phyloP scores from a whole-genome alignment of 2,888 invertebrate genomes.

The Ctenicera cuprea region DNA sequence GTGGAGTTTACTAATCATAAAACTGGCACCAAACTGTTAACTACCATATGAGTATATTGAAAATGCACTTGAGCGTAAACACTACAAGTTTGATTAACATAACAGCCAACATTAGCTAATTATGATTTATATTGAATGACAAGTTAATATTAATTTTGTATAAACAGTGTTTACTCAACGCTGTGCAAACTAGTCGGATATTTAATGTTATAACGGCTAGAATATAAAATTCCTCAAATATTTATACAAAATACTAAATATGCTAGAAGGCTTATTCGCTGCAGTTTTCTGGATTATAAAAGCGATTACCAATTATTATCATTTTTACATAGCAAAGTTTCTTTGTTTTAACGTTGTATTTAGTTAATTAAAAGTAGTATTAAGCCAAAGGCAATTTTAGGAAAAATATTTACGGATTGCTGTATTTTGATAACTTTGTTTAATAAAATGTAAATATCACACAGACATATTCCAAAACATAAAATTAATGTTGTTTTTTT shows the following conservation, averaged over 20 bases:
- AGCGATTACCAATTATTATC: neutral
- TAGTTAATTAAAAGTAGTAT: neutral
- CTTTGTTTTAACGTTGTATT: neutral
- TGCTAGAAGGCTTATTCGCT: neutral
- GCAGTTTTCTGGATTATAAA: neutral
- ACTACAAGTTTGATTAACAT: neutral
- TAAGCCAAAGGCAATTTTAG: neutral
- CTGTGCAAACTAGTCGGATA: neutral
- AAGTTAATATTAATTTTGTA: constrained; percentile 21
- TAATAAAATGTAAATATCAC: neutral
- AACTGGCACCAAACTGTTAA: neutral
- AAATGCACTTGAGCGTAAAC: neutral
- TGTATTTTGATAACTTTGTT: constrained; percentile 4
- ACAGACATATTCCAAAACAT: no score
- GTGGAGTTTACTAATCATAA: no score
- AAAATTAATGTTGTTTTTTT: no score
- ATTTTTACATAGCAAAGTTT: neutral
- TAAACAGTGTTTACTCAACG: neutral
- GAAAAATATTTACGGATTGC: neutral
- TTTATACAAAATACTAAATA: neutral
- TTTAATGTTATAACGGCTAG: neutral
- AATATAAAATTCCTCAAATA: constrained; percentile 1
- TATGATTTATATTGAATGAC: constrained; percentile 14
- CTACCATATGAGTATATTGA: neutral
- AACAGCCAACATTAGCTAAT: constrained; percentile 4